These are phyloP conservation scores for Myodes glareolus DNA, from an alignment of 2,113 vertebrate species.

Conservation along the genomic window DNA sequence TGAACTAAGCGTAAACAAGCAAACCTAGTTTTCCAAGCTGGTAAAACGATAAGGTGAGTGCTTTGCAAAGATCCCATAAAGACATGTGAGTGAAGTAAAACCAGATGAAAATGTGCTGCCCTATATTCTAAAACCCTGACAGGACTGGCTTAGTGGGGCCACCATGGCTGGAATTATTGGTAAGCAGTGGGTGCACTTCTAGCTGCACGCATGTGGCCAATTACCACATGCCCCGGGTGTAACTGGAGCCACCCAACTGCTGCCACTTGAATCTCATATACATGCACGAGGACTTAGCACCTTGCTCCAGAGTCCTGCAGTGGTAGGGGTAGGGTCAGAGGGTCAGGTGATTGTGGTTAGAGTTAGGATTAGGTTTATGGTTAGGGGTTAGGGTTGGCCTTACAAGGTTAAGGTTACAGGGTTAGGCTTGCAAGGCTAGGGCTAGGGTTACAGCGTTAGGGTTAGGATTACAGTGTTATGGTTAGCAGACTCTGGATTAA, in stretches of 20 bases:
- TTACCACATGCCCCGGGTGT: neutral
- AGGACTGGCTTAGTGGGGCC: neutral
- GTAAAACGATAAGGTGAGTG: neutral
- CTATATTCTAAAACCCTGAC: neutral
- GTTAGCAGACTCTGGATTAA: neutral
- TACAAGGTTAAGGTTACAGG: neutral
- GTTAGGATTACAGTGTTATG: neutral
- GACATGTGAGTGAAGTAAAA: neutral
- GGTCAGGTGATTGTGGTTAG: neutral
- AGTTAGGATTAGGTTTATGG: neutral
- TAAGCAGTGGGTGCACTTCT: neutral
- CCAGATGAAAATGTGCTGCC: neutral
- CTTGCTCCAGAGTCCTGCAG: neutral
- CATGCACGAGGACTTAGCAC: neutral
- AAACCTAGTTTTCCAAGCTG: neutral
- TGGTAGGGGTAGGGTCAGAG: neutral
- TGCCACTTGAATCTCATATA: neutral
- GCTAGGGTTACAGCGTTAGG: neutral
- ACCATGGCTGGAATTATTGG: neutral
- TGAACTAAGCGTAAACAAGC: neutral
- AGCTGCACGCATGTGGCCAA: neutral
- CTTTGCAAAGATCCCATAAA: neutral
- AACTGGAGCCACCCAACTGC: neutral
- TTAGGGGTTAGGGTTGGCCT: neutral
- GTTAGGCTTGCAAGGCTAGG: neutral